Evolutionary conservation across 1,140 invertebrate genomes (phyloP).

Genomic region (Diachasma alloeum): DNA sequence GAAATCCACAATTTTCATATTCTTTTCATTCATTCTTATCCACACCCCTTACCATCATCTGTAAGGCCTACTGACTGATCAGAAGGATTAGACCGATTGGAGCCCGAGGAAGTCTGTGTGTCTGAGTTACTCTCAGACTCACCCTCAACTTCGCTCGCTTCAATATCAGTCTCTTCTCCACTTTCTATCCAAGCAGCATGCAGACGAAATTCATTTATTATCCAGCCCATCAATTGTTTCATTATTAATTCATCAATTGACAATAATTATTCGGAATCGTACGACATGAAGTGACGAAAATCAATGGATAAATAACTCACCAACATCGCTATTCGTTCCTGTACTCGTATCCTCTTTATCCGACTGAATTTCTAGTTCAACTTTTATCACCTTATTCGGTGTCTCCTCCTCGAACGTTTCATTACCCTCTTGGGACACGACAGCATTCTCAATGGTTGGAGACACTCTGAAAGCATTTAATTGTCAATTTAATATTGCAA

Average conservation of each 20-base stretch:
- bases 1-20: neutral
- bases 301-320: slow-evolving; percentile 47
- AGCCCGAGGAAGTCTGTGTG: slow-evolving; percentile 61
- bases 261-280: neutral
- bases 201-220: slow-evolving; percentile 33
- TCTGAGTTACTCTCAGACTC: slow-evolving; percentile 66
- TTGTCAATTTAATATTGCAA: neutral
- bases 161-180: slow-evolving; percentile 61
- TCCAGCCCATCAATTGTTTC: neutral
- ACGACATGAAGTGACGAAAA: neutral
- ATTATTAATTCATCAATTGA: neutral
- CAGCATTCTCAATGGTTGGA: slow-evolving; percentile 58
- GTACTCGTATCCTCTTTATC: slow-evolving; percentile 70
- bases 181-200: slow-evolving; percentile 65
- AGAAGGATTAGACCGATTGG: slow-evolving; percentile 60
- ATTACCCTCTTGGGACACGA: slow-evolving; percentile 52
- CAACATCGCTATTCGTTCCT: slow-evolving; percentile 64
- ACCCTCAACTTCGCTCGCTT: slow-evolving; percentile 63
- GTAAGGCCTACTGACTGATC: slow-evolving; percentile 62
- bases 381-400: slow-evolving; percentile 73
- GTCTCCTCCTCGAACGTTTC: slow-evolving; percentile 67
- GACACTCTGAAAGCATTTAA: slow-evolving; percentile 50
- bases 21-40: neutral
- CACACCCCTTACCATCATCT: slow-evolving; percentile 59
- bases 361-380: slow-evolving; percentile 73